A percentile compares a stretch with the other conserved stretches of the same genome.
These are phyloP conservation scores for Micronisus gabar DNA, from an alignment of 2,113 vertebrate species.

Conservation along the genomic window DNA sequence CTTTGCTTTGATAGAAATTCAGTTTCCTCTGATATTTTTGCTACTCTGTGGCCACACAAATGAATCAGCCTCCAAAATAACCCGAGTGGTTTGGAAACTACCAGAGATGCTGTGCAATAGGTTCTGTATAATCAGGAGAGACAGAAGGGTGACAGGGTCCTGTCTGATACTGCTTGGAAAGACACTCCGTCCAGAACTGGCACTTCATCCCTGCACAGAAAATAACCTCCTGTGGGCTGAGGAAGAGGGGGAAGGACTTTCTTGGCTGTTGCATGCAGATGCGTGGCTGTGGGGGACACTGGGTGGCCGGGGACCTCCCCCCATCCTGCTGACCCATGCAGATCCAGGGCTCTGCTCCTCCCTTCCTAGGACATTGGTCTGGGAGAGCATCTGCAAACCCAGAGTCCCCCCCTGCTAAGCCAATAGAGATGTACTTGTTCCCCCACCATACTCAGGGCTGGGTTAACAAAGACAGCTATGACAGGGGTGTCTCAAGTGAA, in stretches of 20 bases:
- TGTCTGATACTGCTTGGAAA: background rate
- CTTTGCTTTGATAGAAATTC: background rate
- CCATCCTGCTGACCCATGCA: background rate
- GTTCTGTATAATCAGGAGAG: background rate
- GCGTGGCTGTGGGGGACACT: no score
- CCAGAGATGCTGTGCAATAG: background rate
- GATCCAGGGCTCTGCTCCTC: background rate
- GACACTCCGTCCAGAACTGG: background rate
- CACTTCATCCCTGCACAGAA: background rate
- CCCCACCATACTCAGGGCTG: background rate
- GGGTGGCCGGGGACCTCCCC: rapidly evolving
- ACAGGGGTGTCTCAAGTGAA: background rate
- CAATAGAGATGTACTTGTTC: no score
- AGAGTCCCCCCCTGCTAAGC: background rate
- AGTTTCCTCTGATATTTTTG: background rate
- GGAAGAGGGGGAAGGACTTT: background rate
- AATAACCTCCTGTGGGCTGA: background rate
- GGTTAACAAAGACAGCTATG: background rate
- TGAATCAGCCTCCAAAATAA: background rate
- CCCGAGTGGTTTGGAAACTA: background rate
- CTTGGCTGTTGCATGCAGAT: background rate
- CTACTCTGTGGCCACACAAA: background rate
- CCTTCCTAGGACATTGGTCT: background rate
- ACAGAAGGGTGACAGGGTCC: background rate
- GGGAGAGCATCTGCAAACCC: background rate